These are phyloP conservation scores for Spondyliosoma cantharus DNA, from an alignment of 2,797 vertebrate genomes.

Conservation along the genomic window DNA sequence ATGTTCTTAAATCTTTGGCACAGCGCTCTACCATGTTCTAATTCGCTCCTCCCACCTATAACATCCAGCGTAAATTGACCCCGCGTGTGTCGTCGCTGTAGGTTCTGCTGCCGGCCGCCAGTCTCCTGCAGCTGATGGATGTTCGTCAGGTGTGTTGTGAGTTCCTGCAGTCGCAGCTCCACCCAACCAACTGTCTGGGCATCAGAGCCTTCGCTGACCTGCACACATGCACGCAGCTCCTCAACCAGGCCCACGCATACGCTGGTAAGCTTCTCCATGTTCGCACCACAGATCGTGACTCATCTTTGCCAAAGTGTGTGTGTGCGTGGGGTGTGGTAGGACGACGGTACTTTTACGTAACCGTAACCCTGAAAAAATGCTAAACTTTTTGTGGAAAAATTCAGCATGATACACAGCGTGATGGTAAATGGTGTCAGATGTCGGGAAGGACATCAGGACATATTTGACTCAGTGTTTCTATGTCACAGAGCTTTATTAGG, in stretches of 20 bases:
- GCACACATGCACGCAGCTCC: conserved; percentile 92
- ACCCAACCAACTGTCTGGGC: conserved; percentile 95
- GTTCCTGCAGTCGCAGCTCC: conserved; percentile 96
- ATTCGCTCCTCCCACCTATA: background rate
- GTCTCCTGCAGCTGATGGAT: conserved; percentile 94
- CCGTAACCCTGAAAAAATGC: background rate
- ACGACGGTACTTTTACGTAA: conserved; percentile 14
- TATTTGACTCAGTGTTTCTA: background rate
- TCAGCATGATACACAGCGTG: background rate
- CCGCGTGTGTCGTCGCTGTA: conserved; percentile 56
- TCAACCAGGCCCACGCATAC: conserved; percentile 92
- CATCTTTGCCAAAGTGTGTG: conserved; percentile 3
- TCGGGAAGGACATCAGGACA: background rate
- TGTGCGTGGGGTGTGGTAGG: background rate
- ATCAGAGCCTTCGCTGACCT: conserved; percentile 95
- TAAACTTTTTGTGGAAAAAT: background rate
- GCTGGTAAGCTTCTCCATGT: conserved; percentile 86
- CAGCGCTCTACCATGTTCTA: background rate
- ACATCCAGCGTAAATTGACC: background rate
- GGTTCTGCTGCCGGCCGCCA: conserved; percentile 94
- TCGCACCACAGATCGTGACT: conserved; percentile 22
- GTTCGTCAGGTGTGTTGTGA: conserved; percentile 96
- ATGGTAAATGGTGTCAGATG: background rate
- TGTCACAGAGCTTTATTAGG: background rate
- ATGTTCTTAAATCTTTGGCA: background rate